Evolutionary conservation across 2,797 vertebrate genomes (phyloP).

Genomic region (Micromesistius poutassou): DNA sequence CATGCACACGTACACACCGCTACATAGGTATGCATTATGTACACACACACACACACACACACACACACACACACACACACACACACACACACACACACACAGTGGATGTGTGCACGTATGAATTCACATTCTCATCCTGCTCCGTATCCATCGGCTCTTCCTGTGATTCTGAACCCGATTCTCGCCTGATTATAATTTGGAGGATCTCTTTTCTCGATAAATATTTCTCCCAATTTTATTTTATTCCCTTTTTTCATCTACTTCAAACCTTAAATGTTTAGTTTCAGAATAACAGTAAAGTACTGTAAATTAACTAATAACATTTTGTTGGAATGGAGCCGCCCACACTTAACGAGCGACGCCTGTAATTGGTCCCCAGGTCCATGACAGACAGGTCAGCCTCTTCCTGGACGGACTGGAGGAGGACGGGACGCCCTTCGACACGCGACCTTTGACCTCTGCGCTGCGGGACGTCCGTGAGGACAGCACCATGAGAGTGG

Average conservation of each 20-base stretch:
- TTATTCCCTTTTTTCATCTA: not conserved
- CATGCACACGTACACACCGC: constrained; percentile 8
- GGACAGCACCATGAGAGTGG: constrained; percentile 72
- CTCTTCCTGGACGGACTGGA: constrained; percentile 89
- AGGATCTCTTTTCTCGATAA: not conserved
- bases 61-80: constrained; percentile 45
- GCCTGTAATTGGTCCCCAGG: constrained; percentile 67
- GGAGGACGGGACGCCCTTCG: constrained; percentile 82
- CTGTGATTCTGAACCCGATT: not conserved
- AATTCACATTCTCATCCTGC: not conserved
- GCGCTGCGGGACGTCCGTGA: constrained; percentile 66
- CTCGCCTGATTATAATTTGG: not conserved
- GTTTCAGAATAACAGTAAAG: not conserved
- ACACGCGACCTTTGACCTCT: constrained; percentile 72
- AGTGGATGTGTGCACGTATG: constrained; percentile 10
- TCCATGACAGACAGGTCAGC: constrained; percentile 78
- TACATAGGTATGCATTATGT: not conserved
- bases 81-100: constrained; percentile 20
- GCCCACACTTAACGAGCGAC: not conserved
- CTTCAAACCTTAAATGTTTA: not conserved
- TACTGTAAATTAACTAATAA: not conserved
- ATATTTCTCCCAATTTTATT: constrained; percentile 12
- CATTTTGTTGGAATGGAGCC: not conserved
- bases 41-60: constrained; percentile 15
- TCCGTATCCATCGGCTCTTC: not conserved